A percentile compares a stretch with the other conserved stretches of the same genome.
These are phyloP conservation scores for Drosophila orosa DNA, from an alignment of 1,140 invertebrate species.

Conservation along the genomic window DNA sequence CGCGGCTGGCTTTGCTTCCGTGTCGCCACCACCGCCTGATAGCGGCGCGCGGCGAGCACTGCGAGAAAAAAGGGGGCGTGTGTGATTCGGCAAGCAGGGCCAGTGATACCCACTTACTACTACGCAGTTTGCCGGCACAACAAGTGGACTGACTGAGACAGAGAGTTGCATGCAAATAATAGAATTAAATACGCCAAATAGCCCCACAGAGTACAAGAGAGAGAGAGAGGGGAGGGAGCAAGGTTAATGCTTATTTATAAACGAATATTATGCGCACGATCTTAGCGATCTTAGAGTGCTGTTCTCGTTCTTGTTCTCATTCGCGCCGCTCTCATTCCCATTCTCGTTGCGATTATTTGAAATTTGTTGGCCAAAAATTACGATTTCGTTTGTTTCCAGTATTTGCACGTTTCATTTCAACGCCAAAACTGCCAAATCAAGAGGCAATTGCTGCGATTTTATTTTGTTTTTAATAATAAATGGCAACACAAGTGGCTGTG, in stretches of 20 bases:
- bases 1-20: constrained; percentile 59
- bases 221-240: constrained; percentile 31
- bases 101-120: constrained; percentile 27
- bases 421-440: constrained; percentile 27
- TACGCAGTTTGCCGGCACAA: constrained; percentile 51
- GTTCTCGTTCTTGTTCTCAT: constrained; percentile 32
- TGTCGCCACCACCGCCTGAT: constrained; percentile 49
- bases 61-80: constrained; percentile 49
- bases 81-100: no score
- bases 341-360: constrained; percentile 3
- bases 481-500: background rate
- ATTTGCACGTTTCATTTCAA: constrained; percentile 45
- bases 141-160: constrained; percentile 19
- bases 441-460: constrained; percentile 8
- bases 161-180: constrained; percentile 56
- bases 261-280: constrained; percentile 62
- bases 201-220: constrained; percentile 7
- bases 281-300: constrained; percentile 31
- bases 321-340: constrained; percentile 1
- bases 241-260: constrained; percentile 78
- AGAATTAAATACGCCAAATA: constrained; percentile 48
- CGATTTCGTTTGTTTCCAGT: constrained; percentile 35
- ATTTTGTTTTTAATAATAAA: constrained; percentile 30
- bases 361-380: background rate
- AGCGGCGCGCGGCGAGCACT: constrained; percentile 10